Evolutionary conservation across 2,113 vertebrate genomes (phyloP).

Genomic region (Amphilophus citrinellus): DNA sequence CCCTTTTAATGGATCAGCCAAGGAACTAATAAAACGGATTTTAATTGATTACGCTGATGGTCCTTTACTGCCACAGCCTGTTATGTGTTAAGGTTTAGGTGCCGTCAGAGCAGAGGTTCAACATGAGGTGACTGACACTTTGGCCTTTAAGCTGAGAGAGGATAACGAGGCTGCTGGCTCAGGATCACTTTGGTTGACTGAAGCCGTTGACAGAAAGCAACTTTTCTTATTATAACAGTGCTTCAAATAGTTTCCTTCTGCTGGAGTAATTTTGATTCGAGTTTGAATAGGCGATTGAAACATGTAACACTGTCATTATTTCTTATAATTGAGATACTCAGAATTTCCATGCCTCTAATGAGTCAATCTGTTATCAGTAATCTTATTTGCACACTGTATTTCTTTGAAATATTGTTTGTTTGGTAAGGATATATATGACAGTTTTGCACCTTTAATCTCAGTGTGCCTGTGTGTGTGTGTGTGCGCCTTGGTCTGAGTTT

Average conservation of each 20-base stretch:
- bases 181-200: constrained; percentile 28
- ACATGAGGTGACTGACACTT: constrained; percentile 37
- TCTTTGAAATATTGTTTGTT: not conserved
- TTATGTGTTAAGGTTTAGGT: constrained; percentile 22
- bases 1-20: constrained; percentile 57
- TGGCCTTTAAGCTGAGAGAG: constrained; percentile 33
- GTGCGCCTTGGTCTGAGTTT: constrained; percentile 18
- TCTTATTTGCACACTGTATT: not conserved
- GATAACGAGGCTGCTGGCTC: constrained; percentile 39
- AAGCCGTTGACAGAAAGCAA: constrained; percentile 30
- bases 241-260: constrained; percentile 11
- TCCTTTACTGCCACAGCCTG: constrained; percentile 22
- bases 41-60: constrained; percentile 62
- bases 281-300: constrained; percentile 15
- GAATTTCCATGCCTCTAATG: constrained; percentile 2
- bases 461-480: not conserved
- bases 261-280: constrained; percentile 6
- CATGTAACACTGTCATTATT: constrained; percentile 27
- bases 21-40: constrained; percentile 58
- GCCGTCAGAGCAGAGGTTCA: constrained; percentile 42
- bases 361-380: not conserved
- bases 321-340: not conserved
- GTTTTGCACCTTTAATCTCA: constrained; percentile 6
- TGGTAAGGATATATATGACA: constrained; percentile 8
- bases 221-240: constrained; percentile 18